Evolutionary conservation across 2,888 invertebrate species (phyloP), one percentile per base, ranked within the genome.

Genomic region (Rambutsinella grinnellia): DNA sequence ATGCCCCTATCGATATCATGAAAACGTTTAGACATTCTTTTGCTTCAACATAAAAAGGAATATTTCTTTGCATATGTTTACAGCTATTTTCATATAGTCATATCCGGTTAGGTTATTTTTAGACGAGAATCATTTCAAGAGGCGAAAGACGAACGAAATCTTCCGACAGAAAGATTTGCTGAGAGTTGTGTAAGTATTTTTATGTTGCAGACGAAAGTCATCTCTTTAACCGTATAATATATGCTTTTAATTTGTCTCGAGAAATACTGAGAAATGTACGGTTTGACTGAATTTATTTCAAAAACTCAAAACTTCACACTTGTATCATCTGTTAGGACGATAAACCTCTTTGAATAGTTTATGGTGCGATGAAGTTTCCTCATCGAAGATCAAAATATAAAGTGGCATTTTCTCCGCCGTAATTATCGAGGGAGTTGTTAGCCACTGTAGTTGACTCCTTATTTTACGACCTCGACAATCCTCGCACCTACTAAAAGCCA

Each of bases 401-500:
- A 56, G 56, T 3, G 47, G 58, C 57, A 49, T 54, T 27, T 19
- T 53, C 15, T 1, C 2, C 28, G 54, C n/a, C 56, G 21, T 66
- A 74, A 74, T 74, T 74, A 74, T 67, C 74, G 24, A 74, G 74
- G 74, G 74, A 61, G 74, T 65, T 51, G 74, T 74, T 65, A 47
- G 56, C 46, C 36, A 61, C 26, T n/a, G n/a, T 53, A 36, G 27
- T 15, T 24, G 28, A 8, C 21, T 54, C 21, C 24, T 46, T 51
- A 36, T 67, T 74, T 74, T 74, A 74, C 58, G 74, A 74, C 74
- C 74, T 74, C 67, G 66, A 74, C 74, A 57, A 65, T 72, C 47
- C 47, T 71, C 56, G 62, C 71, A 71, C 69, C 60, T 69, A 69
- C 54, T 54, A 26, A 27, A 47, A 65, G 58, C 65, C 63, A 57